phyloP scores from a whole-genome alignment of 2,113 vertebrate species.

The Isichthys henryi region DNA sequence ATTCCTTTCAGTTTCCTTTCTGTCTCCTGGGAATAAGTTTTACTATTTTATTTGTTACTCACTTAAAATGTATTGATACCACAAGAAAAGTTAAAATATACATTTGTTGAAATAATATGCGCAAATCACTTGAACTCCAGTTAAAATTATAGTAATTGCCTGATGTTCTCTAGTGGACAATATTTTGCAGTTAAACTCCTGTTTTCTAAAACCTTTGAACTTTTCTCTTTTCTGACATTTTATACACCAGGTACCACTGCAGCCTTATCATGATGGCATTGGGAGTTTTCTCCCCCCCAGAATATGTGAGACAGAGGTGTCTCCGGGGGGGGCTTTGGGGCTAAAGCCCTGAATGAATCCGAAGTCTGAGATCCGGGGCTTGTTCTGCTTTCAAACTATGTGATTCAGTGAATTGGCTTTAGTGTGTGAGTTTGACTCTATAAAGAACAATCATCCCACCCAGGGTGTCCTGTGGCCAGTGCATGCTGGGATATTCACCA shows the following conservation, averaged over 20 bases:
- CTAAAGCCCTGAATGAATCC: neutral
- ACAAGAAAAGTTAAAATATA: neutral
- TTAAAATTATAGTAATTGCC: neutral
- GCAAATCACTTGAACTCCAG: neutral
- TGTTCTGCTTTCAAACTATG: neutral
- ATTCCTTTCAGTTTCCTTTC: neutral
- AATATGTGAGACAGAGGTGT: neutral
- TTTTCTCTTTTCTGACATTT: neutral
- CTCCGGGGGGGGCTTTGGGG: no score
- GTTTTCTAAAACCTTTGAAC: neutral
- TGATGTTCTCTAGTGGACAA: neutral
- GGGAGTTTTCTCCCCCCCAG: neutral
- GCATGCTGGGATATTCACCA: neutral
- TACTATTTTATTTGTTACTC: no score
- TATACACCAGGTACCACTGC: neutral
- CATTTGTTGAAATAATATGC: neutral
- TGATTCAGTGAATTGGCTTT: neutral
- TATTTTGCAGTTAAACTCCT: neutral
- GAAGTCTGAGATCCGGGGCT: neutral
- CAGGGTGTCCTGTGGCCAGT: neutral
- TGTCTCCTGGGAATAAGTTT: neutral
- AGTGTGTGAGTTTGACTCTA: neutral
- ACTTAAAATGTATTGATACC: no score
- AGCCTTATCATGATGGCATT: neutral
- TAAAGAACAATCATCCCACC: no score